Evolutionary conservation across 92 coral and sea anemone genomes (phyloP), one percentile per base, ranked within the genome.

Genomic region (Porites rus): DNA sequence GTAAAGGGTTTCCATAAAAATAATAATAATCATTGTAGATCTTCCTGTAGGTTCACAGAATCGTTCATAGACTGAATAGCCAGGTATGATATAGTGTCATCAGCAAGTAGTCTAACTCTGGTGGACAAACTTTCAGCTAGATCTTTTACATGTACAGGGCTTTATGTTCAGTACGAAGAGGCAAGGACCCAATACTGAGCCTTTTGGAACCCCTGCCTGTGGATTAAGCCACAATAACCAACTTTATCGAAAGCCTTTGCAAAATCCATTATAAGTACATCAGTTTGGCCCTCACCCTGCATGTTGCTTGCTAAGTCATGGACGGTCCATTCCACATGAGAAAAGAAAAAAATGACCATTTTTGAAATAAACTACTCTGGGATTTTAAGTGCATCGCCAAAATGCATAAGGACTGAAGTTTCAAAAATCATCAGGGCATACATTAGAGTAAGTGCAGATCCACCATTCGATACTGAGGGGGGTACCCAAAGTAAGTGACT

Each of bases 221-320:
- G 31, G 31, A 28, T 28, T 28, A 28, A 28, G 31, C 4, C 4
- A 28, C 31, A 0, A 28, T 28, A 28, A 28, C 31, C 31, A 28
- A 28, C 31, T 28, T 28, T 28, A 28, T 28, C 31, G 31, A 28
- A 28, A 28, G 31, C 31, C 0, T 28, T 28, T 28, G 2, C 31
- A 28, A 28, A 28, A 28, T 28, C 31, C 4, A 3, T 28, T 28
- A 28, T 28, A 28, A 28, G 31, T 61, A 11, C 65, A 61, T 61
- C 65, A 61, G 65, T 10, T 61, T 61, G 65, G 65, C 65, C 65
- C 65, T n/a, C 18, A 7, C 65, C 65, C 65, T 61, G 65, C 65
- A 61, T 61, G 65, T 61, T 61, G 65, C 65, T 61, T 61, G 65
- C 65, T 61, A 61, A n/a, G n/a, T 61, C 65, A 61, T 28, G 31